Evolutionary conservation across 2,888 invertebrate species (phyloP).

Genomic region (Frankliniella intonsa): DNA sequence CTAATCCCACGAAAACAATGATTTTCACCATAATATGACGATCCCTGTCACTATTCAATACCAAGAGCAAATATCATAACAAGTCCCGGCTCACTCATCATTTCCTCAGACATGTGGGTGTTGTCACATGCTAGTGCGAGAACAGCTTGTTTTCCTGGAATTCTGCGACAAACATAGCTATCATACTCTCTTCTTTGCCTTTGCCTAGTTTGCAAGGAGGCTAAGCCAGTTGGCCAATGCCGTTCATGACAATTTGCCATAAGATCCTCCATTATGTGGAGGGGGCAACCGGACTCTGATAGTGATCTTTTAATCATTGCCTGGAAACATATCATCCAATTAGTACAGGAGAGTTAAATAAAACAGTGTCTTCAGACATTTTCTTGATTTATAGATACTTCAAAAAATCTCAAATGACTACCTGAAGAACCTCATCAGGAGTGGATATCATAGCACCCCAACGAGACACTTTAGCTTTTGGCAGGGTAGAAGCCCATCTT

Average conservation of each 20-base stretch:
- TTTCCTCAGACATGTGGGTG: slow-evolving; percentile 88
- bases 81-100: slow-evolving; percentile 92
- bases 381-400: slow-evolving; percentile 7
- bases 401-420: slow-evolving; percentile 44
- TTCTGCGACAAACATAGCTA: slow-evolving; percentile 88
- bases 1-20: too few species aligned
- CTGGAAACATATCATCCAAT: slow-evolving; percentile 49
- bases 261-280: slow-evolving; percentile 86
- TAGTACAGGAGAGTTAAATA: slow-evolving; percentile 18
- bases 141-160: slow-evolving; percentile 94
- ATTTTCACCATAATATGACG: too few species aligned
- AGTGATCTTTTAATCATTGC: slow-evolving; percentile 90
- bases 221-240: slow-evolving; percentile 90
- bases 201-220: slow-evolving; percentile 88
- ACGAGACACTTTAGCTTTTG: slow-evolving; percentile 82
- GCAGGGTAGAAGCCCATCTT: slow-evolving; percentile 78
- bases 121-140: slow-evolving; percentile 93
- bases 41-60: slow-evolving; percentile 59
- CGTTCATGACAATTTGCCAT: slow-evolving; percentile 98
- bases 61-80: slow-evolving; percentile 99
- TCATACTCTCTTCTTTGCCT: slow-evolving; percentile 90
- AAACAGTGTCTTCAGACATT: neutral
- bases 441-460: slow-evolving; percentile 99
- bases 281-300: slow-evolving; percentile 90
- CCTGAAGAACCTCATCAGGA: slow-evolving; percentile 89